Base-by-base conservation (phyloP, 35 echinoderm and acorn worm species). In the Eucidaris tribuloides region DNA sequence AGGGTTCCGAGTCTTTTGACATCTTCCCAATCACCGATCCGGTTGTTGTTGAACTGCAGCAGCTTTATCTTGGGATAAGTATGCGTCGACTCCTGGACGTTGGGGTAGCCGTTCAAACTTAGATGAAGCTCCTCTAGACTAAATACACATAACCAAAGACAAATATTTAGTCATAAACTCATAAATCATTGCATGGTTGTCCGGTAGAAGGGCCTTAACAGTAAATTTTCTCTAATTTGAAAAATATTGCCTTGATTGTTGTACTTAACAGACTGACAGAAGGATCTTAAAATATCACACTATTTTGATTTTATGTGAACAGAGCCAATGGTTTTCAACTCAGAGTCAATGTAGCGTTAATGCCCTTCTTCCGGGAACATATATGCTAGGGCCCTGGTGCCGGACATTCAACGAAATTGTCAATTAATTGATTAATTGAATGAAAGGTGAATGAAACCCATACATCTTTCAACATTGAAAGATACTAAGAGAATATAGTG, bases 61-160 rank as follows among this genome's bases (percentile, higher is more conserved):
- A 90, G 44, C 40, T 58, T 84, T 39, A 90, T 46, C 35, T 74
- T 39, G 3, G 37, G 33, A 38, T 84, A 68, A 56, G 49, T 63
- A 27, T 56, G 60, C 30, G 34, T 33, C 30, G 42, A n/a, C 46
- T 44, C 18, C 1, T 34, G 11, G 0, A 90, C 81, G 5, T 17
- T 60, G 19, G 41, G 38, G 31, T 77, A 79, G 22, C 84, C 58
- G 42, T 90, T 90, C 81, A 90, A 44, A 52, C 88, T 90, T 24
- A 90, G 58, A 65, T 90, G 81, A 36, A 90, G 58, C 42, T 90
- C 81, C 74, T 90, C 71, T 18, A 90, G 46, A n/a, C 88, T 90
- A 64, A n/a, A n/a, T 19, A 83, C 9, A 68, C 9, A 11, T 15
- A 68, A 68, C 9, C 13, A 17, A 15, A 68, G 13, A 15, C 29